These are phyloP conservation scores for Stramonita haemastoma DNA, from an alignment of 2,888 invertebrate species.

Conservation along the genomic window DNA sequence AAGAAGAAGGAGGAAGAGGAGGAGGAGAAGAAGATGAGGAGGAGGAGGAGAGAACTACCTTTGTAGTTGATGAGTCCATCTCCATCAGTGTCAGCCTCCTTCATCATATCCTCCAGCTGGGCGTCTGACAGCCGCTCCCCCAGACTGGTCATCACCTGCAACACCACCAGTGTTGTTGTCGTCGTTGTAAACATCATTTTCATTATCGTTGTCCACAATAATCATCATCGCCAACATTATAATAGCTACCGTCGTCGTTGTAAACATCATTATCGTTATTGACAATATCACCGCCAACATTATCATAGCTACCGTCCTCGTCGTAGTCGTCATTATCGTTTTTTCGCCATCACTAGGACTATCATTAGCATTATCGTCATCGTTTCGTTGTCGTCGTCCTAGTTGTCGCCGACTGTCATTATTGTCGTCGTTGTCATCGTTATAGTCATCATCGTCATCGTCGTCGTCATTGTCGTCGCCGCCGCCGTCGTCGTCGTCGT, in stretches of 20 bases:
- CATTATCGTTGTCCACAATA: conserved; percentile 19
- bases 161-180: conserved; percentile 21
- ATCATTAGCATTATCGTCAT: conserved; percentile 10
- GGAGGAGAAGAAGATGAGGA: too few relatives aligned
- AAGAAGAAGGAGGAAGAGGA: background rate
- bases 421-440: background rate
- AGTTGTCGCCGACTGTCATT: background rate
- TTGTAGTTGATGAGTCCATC: conserved; percentile 83
- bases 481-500: background rate
- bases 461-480: conserved; percentile 27
- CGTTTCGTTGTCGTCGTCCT: conserved; percentile 9
- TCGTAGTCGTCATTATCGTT: background rate
- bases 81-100: conserved; percentile 91
- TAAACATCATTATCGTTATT: background rate
- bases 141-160: conserved; percentile 41
- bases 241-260: conserved; percentile 25
- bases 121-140: conserved; percentile 52
- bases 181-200: conserved; percentile 6
- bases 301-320: background rate
- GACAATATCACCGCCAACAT: background rate
- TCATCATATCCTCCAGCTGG: conserved; percentile 58
- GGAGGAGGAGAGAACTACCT: conserved; percentile 42
- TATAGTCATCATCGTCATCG: conserved; percentile 14
- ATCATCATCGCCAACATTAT: conserved; percentile 26
- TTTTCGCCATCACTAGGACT: background rate